A percentile compares a stretch with the other conserved stretches of the same genome.
These are phyloP conservation scores for Cerastoderma edule DNA, from an alignment of 2,888 invertebrate species.

Conservation along the genomic window DNA sequence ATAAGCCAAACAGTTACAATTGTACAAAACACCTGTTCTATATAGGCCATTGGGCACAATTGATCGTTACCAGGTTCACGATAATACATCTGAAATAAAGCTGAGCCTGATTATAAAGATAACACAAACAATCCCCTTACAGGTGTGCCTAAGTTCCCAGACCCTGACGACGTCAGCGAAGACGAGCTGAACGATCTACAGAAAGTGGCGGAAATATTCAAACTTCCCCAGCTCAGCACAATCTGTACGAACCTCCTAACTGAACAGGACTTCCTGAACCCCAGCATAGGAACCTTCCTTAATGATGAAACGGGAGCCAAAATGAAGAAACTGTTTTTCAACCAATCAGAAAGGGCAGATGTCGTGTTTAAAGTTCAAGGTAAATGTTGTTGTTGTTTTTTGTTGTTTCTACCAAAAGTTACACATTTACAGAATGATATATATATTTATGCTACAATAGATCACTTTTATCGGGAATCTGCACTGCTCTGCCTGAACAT, in stretches of 20 bases:
- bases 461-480: too few species aligned
- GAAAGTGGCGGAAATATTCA: constrained; percentile 71
- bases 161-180: constrained; percentile 59
- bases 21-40: too few species aligned
- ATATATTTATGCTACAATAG: too few species aligned
- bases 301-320: constrained; percentile 77
- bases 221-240: constrained; percentile 72
- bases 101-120: too few species aligned
- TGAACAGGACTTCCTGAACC: constrained; percentile 80
- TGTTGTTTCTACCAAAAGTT: too few species aligned
- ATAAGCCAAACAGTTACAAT: too few species aligned
- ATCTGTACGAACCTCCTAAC: constrained; percentile 76
- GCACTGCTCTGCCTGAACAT: too few species aligned
- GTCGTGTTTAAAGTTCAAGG: constrained; percentile 78
- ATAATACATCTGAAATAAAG: not conserved
- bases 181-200: constrained; percentile 70
- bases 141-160: constrained; percentile 76
- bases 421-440: too few species aligned
- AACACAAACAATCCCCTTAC: constrained; percentile 1
- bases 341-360: constrained; percentile 72
- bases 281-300: constrained; percentile 80
- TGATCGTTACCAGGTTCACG: not conserved
- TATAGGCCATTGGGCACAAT: too few species aligned
- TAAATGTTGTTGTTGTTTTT: constrained; percentile 35
- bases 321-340: constrained; percentile 77